Evolutionary conservation across 2,113 vertebrate genomes (phyloP).

Genomic region (Lasiurus cinereus): DNA sequence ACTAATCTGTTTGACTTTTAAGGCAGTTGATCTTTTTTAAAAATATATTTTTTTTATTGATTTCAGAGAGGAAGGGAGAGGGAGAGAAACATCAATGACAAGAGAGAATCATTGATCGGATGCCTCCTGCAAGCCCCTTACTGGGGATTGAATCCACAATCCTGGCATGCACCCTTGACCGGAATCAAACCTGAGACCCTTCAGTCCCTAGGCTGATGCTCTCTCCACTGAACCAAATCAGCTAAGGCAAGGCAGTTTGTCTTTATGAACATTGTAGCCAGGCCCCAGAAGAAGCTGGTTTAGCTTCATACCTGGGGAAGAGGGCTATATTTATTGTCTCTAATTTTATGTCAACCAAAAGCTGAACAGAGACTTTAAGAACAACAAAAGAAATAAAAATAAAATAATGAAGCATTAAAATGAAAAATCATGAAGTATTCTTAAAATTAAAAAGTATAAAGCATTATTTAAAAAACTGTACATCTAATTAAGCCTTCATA

Average conservation of each 20-base stretch:
- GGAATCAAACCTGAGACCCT: no score
- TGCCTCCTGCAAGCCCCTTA: no score
- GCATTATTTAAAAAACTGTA: background rate
- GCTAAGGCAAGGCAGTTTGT: no score
- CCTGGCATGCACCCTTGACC: no score
- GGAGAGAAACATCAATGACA: no score
- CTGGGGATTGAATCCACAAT: no score
- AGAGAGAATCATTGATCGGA: no score
- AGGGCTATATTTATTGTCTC: background rate
- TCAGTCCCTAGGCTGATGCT: no score
- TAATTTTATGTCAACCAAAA: constrained; percentile 26
- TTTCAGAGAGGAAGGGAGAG: no score
- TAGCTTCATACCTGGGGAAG: background rate
- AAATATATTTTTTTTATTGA: no score
- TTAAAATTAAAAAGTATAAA: background rate
- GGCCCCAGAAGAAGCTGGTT: constrained; percentile 29
- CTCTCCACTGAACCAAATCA: no score
- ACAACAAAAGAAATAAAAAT: background rate
- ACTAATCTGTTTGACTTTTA: background rate
- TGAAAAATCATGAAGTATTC: background rate
- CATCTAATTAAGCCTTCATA: background rate
- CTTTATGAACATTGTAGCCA: background rate
- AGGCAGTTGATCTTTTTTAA: background rate
- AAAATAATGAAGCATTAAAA: background rate
- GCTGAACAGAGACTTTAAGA: background rate